A percentile compares a stretch with the other conserved stretches of the same genome.
Conservation (phyloP, 2,113 vertebrate species). For the Odontophorus gujanensis region DNA sequence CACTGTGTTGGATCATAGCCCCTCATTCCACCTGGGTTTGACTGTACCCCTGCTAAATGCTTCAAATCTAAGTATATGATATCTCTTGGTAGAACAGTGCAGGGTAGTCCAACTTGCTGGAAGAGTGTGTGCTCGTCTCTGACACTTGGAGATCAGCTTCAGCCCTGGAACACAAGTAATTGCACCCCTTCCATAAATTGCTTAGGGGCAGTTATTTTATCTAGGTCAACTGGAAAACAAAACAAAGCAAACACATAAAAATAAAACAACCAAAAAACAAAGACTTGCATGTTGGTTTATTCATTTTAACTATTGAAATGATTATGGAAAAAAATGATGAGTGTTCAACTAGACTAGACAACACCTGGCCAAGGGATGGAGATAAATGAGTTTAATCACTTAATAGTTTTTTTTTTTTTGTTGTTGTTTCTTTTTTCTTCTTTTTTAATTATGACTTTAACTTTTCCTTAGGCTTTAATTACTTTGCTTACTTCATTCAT, state of each 20-base stretch:
- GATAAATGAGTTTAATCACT: background rate
- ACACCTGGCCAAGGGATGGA: background rate
- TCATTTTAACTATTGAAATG: background rate
- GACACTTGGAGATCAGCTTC: background rate
- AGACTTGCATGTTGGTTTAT: background rate
- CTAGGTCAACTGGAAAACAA: background rate
- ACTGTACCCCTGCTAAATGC: background rate
- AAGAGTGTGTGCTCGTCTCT: background rate
- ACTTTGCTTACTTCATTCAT: background rate
- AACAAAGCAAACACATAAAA: background rate
- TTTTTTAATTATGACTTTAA: too few species aligned
- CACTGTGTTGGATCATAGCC: background rate
- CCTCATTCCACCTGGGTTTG: background rate
- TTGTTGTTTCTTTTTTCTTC: background rate
- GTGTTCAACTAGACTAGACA: background rate
- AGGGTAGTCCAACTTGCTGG: background rate
- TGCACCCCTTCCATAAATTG: background rate
- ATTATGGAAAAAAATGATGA: background rate
- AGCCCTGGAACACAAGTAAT: background rate
- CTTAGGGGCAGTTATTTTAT: background rate
- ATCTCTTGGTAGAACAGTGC: background rate
- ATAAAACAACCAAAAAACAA: background rate
- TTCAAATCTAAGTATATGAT: background rate
- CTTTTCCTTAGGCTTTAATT: background rate
- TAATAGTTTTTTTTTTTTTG: background rate